phyloP scores from a whole-genome alignment of 2,888 invertebrate species.

The Tanaodytes sp. region DNA sequence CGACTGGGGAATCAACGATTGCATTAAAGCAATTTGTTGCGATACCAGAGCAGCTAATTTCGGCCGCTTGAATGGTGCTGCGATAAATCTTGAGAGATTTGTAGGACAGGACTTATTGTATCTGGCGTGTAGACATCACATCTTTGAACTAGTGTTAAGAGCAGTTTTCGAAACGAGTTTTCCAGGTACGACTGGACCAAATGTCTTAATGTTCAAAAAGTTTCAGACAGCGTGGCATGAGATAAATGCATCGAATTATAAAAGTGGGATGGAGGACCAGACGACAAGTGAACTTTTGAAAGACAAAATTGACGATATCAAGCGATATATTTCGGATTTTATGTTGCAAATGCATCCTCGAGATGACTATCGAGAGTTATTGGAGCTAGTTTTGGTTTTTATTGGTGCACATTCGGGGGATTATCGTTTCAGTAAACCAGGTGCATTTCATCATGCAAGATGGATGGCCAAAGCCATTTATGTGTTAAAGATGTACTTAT shows the following conservation, averaged over 20 bases:
- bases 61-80: constrained; percentile 55
- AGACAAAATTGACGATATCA: constrained; percentile 18
- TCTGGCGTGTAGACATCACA: constrained; percentile 26
- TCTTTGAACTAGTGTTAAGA: constrained; percentile 16
- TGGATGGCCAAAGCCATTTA: constrained; percentile 61
- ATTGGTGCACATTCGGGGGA: constrained; percentile 39
- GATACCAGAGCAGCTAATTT: constrained; percentile 61
- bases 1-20: constrained; percentile 55
- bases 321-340: constrained; percentile 4
- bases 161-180: constrained; percentile 18
- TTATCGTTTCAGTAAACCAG: constrained; percentile 6
- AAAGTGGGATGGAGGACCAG: constrained; percentile 20
- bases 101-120: constrained; percentile 36
- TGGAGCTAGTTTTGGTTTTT: no score
- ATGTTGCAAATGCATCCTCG: constrained; percentile 28
- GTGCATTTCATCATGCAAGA: no score
- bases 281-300: constrained; percentile 17
- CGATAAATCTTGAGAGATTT: constrained; percentile 55
- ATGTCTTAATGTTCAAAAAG: constrained; percentile 11
- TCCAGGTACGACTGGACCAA: constrained; percentile 18
- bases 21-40: constrained; percentile 48
- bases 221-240: constrained; percentile 7
- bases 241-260: constrained; percentile 14
- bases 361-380: constrained; percentile 57
- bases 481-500: constrained; percentile 58